phyloP scores from a whole-genome alignment of 2,113 vertebrate genomes.

The Leptobrachium leishanense region DNA sequence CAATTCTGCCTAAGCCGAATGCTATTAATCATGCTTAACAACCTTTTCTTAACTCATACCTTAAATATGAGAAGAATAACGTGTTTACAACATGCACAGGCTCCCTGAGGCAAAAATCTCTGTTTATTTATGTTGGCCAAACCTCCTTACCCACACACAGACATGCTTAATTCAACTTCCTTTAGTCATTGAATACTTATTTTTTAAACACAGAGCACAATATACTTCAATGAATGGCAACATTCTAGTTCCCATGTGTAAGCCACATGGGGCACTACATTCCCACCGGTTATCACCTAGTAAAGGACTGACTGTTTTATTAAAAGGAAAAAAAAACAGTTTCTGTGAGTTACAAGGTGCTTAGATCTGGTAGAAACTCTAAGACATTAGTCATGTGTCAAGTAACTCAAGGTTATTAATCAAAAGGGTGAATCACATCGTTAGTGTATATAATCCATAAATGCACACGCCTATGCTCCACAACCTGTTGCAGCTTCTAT shows the following conservation, averaged over 20 bases:
- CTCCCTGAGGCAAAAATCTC: constrained; percentile 30
- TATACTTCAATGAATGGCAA: constrained; percentile 31
- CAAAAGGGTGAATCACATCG: too few relatives aligned
- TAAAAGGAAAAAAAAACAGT: not conserved
- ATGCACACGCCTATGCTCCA: too few relatives aligned
- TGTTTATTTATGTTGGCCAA: constrained; percentile 43
- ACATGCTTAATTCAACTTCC: constrained; percentile 47
- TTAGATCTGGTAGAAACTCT: not conserved
- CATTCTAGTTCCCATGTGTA: constrained; percentile 27
- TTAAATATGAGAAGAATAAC: constrained; percentile 18
- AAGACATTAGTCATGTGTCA: not conserved
- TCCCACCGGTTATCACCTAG: constrained; percentile 14
- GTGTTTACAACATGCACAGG: constrained; percentile 38
- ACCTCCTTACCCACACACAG: constrained; percentile 43
- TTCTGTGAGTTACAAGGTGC: not conserved
- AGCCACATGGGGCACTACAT: constrained; percentile 26
- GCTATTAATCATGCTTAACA: not conserved
- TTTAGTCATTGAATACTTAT: constrained; percentile 41
- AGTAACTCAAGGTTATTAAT: too few relatives aligned
- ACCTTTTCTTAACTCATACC: constrained; percentile 5
- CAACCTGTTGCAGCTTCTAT: too few relatives aligned
- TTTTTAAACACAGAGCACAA: constrained; percentile 43
- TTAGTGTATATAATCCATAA: too few relatives aligned
- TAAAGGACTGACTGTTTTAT: constrained; percentile 9
- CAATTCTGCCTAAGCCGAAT: not conserved